These are phyloP conservation scores for Furcula furcula DNA, from an alignment of 2,888 invertebrate species.

Conservation along the genomic window DNA sequence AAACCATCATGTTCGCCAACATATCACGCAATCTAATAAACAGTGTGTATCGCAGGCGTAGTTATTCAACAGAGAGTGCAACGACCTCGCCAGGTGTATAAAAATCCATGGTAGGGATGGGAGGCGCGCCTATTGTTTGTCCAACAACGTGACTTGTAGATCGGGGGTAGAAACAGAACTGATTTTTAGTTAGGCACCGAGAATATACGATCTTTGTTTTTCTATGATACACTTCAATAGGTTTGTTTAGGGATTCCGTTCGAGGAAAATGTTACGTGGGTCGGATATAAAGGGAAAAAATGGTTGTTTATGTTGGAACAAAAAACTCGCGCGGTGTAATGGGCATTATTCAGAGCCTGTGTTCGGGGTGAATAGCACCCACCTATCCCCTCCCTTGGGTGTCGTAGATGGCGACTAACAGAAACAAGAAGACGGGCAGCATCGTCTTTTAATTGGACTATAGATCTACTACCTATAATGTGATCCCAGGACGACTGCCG, in stretches of 20 bases:
- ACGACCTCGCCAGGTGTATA: slow-evolving; percentile 33
- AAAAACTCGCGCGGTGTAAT: background rate
- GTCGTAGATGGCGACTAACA: no score
- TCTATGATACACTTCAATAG: slow-evolving; percentile 6
- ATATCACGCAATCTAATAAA: background rate
- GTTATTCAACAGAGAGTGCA: slow-evolving; percentile 23
- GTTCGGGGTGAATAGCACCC: no score
- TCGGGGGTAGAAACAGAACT: slow-evolving; percentile 9
- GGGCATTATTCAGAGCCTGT: background rate
- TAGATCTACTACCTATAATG: no score
- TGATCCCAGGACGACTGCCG: no score
- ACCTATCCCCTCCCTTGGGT: no score
- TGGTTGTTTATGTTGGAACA: background rate
- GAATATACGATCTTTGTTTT: slow-evolving; percentile 7
- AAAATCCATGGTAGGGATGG: slow-evolving; percentile 20
- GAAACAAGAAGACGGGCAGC: no score
- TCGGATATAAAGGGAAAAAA: background rate
- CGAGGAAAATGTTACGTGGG: background rate
- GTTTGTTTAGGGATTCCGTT: background rate
- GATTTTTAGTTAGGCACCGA: slow-evolving; percentile 14
- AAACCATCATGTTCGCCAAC: background rate
- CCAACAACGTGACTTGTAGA: slow-evolving; percentile 22
- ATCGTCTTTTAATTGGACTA: no score
- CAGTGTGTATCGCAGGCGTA: slow-evolving; percentile 25
- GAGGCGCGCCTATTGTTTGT: slow-evolving; percentile 27